Evolutionary conservation across 2,888 invertebrate genomes (phyloP).

Genomic region (Drosophila nigricruria): DNA sequence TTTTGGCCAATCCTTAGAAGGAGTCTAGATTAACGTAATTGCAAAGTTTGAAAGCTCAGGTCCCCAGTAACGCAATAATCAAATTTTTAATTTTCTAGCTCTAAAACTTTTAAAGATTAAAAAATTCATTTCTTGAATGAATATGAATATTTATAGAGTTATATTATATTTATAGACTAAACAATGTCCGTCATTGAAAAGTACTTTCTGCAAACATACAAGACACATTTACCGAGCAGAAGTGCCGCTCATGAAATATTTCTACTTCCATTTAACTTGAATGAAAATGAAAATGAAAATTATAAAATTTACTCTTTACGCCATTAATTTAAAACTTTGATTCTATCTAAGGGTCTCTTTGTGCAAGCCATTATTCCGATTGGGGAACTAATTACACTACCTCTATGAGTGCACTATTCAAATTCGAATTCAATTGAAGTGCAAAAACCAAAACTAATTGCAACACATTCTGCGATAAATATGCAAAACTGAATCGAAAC

Average conservation of each 20-base stretch:
- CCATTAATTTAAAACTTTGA: not conserved
- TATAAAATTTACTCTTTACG: not conserved
- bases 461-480: slow-evolving; percentile 45
- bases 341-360: not conserved
- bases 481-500: slow-evolving; percentile 57
- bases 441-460: slow-evolving; percentile 64
- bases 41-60: no score
- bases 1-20: no score
- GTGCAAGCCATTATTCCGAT: slow-evolving; percentile 3
- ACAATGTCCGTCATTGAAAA: no score
- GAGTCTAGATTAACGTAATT: no score
- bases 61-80: no score
- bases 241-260: not conserved
- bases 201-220: not conserved
- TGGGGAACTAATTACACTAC: not conserved
- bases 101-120: no score
- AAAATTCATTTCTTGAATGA: no score
- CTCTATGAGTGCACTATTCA: slow-evolving; percentile 14
- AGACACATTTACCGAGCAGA: not conserved
- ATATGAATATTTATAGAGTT: no score
- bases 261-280: not conserved
- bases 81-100: no score
- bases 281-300: not conserved
- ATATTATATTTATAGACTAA: no score
- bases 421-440: slow-evolving; percentile 50